A percentile compares a stretch with the other conserved stretches of the same genome.
phyloP scores from a whole-genome alignment of 2,797 vertebrate species.

The Chaunax sp. region DNA sequence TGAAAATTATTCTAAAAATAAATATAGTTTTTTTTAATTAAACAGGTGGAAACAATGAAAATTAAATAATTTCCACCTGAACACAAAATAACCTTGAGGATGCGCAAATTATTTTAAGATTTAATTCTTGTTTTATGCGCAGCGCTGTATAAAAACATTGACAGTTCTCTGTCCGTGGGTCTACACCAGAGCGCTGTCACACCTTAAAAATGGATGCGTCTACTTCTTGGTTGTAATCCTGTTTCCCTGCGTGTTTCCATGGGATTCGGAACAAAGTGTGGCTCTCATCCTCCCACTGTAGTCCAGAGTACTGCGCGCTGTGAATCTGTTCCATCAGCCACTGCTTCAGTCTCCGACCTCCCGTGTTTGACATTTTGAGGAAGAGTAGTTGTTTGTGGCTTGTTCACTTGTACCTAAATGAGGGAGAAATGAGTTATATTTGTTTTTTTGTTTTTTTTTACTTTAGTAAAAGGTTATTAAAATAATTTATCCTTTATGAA shows the following conservation, averaged over 20 bases:
- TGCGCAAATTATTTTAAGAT: no score
- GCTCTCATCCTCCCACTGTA: slow-evolving; percentile 94
- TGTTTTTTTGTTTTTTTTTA: not conserved
- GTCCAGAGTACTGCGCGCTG: slow-evolving; percentile 89
- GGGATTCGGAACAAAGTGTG: slow-evolving; percentile 96
- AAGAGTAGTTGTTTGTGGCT: slow-evolving; percentile 1
- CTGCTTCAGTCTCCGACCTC: slow-evolving; percentile 94
- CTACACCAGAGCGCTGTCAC: slow-evolving; percentile 8
- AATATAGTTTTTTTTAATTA: not conserved
- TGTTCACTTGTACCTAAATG: slow-evolving; percentile 16
- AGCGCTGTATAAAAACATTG: slow-evolving; percentile 1
- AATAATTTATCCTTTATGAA: no score
- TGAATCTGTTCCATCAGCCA: slow-evolving; percentile 98
- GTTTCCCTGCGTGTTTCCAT: slow-evolving; percentile 98
- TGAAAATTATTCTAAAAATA: not conserved
- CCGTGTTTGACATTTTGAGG: slow-evolving; percentile 85
- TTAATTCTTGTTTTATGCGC: slow-evolving; percentile 10
- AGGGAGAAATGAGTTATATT: no score
- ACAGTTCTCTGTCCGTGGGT: not conserved
- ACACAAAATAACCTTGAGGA: no score
- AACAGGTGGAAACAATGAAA: no score
- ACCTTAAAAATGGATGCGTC: slow-evolving; percentile 99
- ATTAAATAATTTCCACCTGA: no score
- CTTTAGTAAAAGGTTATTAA: not conserved
- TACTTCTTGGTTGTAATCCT: slow-evolving; percentile 98